These are phyloP conservation scores for Actinia equina DNA, from an alignment of 64 coral and sea anemone genomes.

Conservation along the genomic window DNA sequence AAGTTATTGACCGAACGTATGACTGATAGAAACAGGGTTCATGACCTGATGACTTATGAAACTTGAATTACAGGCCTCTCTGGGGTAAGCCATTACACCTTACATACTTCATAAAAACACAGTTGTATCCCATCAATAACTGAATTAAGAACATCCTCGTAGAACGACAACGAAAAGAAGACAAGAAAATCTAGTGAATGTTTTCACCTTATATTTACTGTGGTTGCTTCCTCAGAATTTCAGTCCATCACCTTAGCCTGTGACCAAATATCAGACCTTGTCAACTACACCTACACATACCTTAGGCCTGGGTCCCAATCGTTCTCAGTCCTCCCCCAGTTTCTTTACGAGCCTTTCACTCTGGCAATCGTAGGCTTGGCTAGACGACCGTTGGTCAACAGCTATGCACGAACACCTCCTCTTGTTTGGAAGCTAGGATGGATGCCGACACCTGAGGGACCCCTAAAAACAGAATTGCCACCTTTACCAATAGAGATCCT, in stretches of 20 bases:
- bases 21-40: too few species aligned
- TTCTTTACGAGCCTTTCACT: constrained; percentile 70
- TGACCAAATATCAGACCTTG: constrained; percentile 71
- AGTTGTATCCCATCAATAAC: too few species aligned
- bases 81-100: too few species aligned
- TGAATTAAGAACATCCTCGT: too few species aligned
- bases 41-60: too few species aligned
- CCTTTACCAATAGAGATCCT: constrained; percentile 94
- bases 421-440: constrained; percentile 97
- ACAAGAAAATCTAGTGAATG: too few species aligned
- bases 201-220: too few species aligned
- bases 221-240: constrained; percentile 32
- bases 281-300: constrained; percentile 57
- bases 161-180: too few species aligned
- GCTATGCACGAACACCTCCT: constrained; percentile 80
- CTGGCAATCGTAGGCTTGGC: constrained; percentile 67
- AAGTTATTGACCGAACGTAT: too few species aligned
- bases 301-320: constrained; percentile 31
- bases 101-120: too few species aligned
- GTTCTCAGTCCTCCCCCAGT: constrained; percentile 61
- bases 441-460: constrained; percentile 73
- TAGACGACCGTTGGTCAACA: constrained; percentile 90
- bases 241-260: constrained; percentile 64
- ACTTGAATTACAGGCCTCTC: too few species aligned
- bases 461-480: constrained; percentile 74